A percentile compares a stretch with the other conserved stretches of the same genome.
These are phyloP conservation scores for Symphodus melops DNA, from an alignment of 2,113 vertebrate species.

Conservation along the genomic window DNA sequence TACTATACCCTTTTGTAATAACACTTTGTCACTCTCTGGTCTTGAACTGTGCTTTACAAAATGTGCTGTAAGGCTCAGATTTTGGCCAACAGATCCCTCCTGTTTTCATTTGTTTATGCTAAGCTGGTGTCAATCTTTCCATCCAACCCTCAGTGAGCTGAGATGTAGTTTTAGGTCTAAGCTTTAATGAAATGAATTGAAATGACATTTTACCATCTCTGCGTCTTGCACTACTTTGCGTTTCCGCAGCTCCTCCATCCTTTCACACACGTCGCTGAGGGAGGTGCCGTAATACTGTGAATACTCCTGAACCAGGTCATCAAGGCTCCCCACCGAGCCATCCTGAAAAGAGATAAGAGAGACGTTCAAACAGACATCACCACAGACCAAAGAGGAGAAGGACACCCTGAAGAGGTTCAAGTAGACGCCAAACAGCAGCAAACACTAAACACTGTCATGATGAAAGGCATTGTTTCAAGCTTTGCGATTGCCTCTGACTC, in stretches of 20 bases:
- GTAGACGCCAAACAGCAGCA: constrained; percentile 17
- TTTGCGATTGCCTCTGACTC: constrained; percentile 42
- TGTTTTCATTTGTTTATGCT: too few species aligned
- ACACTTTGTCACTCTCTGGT: too few species aligned
- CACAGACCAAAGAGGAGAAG: constrained; percentile 20
- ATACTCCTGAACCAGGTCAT: constrained; percentile 94
- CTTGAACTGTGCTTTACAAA: too few species aligned
- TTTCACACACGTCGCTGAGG: constrained; percentile 91
- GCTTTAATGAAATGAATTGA: not conserved
- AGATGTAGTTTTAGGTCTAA: too few species aligned
- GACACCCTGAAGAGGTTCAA: not conserved
- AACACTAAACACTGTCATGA: constrained; percentile 33
- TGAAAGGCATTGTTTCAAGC: constrained; percentile 55
- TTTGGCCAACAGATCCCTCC: too few species aligned
- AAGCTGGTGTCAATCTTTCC: too few species aligned
- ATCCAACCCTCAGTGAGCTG: too few species aligned
- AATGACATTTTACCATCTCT: constrained; percentile 86
- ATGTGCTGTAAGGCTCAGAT: too few species aligned
- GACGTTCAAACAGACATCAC: constrained; percentile 15
- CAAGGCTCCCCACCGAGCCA: constrained; percentile 94
- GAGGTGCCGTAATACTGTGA: constrained; percentile 95
- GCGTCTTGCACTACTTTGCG: constrained; percentile 90
- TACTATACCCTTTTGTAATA: too few species aligned
- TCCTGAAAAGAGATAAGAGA: constrained; percentile 83
- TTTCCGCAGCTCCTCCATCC: constrained; percentile 96